Base-by-base conservation (phyloP, 1,140 invertebrate species). In the Acarapis woodi region DNA sequence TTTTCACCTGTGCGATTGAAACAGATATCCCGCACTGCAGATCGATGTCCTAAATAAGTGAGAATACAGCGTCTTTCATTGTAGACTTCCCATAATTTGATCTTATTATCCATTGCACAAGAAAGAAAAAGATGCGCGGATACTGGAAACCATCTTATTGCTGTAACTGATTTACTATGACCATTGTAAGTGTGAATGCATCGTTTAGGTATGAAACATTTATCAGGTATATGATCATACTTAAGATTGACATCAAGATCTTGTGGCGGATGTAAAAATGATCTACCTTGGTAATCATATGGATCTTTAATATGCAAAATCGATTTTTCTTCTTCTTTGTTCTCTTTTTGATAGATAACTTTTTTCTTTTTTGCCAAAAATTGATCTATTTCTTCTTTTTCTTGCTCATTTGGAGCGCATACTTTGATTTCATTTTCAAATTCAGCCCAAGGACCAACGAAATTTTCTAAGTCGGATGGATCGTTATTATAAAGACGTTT, bases 81-180 rank as follows among this genome's bases (percentile, higher is more conserved):
- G 52, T 93, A 99, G 0, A 97, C 87, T 60, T 99, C 85, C 88
- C 88, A 97, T 20, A 97, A 60, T 72, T 93, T 93, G 21, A 97
- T 77, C 48, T 87, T 71, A 46, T 70, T 74, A 56, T 99, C 93
- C 87, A 99, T 93, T 49, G 83, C 77, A 41, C 71, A 75, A 4
- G 90, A 94, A 1, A 99, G 58, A 43, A 97, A 60, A 35, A 99
- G 65, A 62, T 99, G 93, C 0, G 77, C 93, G 10, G 80, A 80
- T 44, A 65, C 62, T 5, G 93, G 93, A 50, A 94, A 90, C 79
- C 82, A 94, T 42, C 77, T 65, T 38, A 96, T 85, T 3, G 80
- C 75, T 2, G 85, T 73, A 46, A 99, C 71, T n/a, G 85, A 85
- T 55, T 97, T 96, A 1, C 73, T 80, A 58, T 99, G 93, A 1